Percentiles rank a stretch among this genome's conserved stretches.
Evolutionary conservation across 1,140 invertebrate species (phyloP).

Genomic region (Melanaphis sacchari): DNA sequence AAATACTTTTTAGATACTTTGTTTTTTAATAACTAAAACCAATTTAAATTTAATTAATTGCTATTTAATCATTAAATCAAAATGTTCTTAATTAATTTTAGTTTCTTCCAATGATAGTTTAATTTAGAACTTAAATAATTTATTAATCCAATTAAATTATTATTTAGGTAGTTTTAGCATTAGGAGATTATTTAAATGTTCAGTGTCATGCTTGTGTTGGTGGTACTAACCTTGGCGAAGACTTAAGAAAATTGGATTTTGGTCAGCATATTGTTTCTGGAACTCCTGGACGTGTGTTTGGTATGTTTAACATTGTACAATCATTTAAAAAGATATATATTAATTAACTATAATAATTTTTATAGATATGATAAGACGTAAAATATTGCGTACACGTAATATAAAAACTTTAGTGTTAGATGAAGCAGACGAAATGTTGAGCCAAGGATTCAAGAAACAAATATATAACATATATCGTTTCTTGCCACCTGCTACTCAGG

Average conservation of each 20-base stretch:
- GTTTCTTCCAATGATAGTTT: not conserved
- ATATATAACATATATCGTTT: slow-evolving; percentile 99
- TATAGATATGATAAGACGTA: slow-evolving; percentile 94
- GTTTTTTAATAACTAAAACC: not conserved
- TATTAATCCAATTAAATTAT: not conserved
- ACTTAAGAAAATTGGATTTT: slow-evolving; percentile 97
- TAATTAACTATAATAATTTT: not conserved
- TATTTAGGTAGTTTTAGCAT: slow-evolving; percentile 85
- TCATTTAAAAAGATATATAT: not conserved
- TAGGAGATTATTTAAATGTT: slow-evolving; percentile 99
- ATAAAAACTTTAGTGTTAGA: slow-evolving; percentile 98
- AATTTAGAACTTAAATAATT: not conserved
- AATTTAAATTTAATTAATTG: too few species aligned
- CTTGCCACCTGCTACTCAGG: slow-evolving; percentile 95
- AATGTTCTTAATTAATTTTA: not conserved
- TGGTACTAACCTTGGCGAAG: slow-evolving; percentile 97
- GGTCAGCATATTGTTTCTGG: slow-evolving; percentile 98
- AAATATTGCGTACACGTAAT: slow-evolving; percentile 90
- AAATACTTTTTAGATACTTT: not conserved
- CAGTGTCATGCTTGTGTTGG: slow-evolving; percentile 99
- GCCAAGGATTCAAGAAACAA: slow-evolving; percentile 99
- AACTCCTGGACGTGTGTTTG: slow-evolving; percentile 96
- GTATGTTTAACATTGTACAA: slow-evolving; percentile 61
- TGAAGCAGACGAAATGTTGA: slow-evolving; percentile 99
- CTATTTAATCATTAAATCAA: too few species aligned